These are phyloP conservation scores for Meta bourneti DNA, from an alignment of 2,888 invertebrate genomes.

Conservation along the genomic window DNA sequence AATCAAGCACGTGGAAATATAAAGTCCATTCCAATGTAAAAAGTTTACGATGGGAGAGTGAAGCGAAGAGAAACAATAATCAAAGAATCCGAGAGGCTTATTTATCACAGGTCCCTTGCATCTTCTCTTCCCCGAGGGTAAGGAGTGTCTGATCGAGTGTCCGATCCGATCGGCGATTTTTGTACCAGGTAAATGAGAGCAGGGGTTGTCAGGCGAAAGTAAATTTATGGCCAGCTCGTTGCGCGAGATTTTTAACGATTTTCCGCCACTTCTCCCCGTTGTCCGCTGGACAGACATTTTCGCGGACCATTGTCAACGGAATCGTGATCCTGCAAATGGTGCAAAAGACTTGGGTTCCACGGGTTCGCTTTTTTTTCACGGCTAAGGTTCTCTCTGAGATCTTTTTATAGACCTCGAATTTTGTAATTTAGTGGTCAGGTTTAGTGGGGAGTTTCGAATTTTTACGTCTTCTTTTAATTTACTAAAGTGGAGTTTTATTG, in stretches of 20 bases:
- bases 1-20: neutral
- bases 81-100: neutral
- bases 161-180: constrained; percentile 64
- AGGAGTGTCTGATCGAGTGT: constrained; percentile 39
- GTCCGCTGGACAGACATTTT: constrained; percentile 18
- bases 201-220: constrained; percentile 60
- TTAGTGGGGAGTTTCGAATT: constrained; percentile 7
- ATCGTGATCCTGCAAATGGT: constrained; percentile 29
- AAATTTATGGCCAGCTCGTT: constrained; percentile 67
- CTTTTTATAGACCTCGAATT: neutral
- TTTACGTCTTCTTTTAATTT: too few relatives aligned
- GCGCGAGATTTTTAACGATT: constrained; percentile 71
- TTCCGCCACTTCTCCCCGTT: constrained; percentile 58
- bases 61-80: neutral
- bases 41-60: neutral
- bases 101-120: constrained; percentile 29
- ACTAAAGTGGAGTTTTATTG: too few relatives aligned
- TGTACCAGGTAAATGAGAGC: constrained; percentile 76
- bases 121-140: constrained; percentile 13
- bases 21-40: neutral
- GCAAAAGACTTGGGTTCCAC: constrained; percentile 9
- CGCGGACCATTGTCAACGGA: constrained; percentile 46
- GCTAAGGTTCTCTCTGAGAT: constrained; percentile 41
- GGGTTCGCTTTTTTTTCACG: constrained; percentile 48
- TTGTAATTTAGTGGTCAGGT: neutral